These are phyloP conservation scores for Nannobrachium achirus DNA, from an alignment of 2,113 vertebrate genomes.

Conservation along the genomic window DNA sequence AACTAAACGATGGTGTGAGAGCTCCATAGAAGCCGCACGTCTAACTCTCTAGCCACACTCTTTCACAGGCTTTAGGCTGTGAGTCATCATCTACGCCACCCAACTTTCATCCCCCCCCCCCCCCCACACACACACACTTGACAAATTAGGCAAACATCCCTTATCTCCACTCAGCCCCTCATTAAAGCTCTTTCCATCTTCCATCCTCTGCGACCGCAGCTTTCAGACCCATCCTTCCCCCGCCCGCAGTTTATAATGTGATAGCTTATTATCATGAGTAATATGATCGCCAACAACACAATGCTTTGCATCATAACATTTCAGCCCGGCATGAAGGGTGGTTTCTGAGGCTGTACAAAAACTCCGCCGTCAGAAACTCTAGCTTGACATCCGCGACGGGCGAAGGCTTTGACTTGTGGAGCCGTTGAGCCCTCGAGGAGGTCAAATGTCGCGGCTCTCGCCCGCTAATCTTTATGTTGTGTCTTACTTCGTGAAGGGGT, in stretches of 20 bases:
- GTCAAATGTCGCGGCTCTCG: constrained; percentile 62
- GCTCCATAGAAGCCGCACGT: constrained; percentile 46
- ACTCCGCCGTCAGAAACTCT: constrained; percentile 60
- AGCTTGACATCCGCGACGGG: too few relatives aligned
- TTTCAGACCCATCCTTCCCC: too few relatives aligned
- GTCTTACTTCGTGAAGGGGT: constrained; percentile 53
- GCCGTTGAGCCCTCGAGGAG: too few relatives aligned
- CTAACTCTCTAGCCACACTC: constrained; percentile 55
- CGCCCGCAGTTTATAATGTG: constrained; percentile 57
- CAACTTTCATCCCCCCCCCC: constrained; percentile 49
- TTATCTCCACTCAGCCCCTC: constrained; percentile 49
- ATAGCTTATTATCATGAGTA: constrained; percentile 62
- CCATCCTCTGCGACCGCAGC: constrained; percentile 39
- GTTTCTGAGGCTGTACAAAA: constrained; percentile 61
- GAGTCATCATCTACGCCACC: constrained; percentile 58
- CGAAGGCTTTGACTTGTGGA: too few relatives aligned
- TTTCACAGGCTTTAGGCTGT: constrained; percentile 65
- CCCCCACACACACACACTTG: too few relatives aligned
- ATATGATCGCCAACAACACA: constrained; percentile 68
- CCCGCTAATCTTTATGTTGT: constrained; percentile 71
- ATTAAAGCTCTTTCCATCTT: constrained; percentile 51
- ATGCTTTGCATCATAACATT: constrained; percentile 59
- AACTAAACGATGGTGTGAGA: constrained; percentile 39
- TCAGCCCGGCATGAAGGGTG: too few relatives aligned
- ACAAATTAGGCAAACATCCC: constrained; percentile 55